Base-by-base conservation (phyloP, 1,140 invertebrate genomes). In the Gonatopus flavifemur region DNA sequence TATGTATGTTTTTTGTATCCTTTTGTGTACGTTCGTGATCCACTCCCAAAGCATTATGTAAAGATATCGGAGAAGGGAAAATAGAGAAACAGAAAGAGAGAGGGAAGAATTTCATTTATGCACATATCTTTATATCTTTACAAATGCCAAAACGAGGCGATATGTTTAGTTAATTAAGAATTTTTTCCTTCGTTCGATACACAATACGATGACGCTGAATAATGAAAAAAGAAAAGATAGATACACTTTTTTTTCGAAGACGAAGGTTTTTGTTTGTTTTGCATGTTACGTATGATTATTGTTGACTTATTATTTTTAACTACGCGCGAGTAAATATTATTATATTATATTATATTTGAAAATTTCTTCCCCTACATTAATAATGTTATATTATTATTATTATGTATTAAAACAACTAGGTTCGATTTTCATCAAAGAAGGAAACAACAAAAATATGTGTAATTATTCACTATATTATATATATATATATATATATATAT, bases 261-360 rank as follows among this genome's bases (percentile, higher is more conserved):
- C n/a, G n/a, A n/a, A n/a, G n/a, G n/a, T n/a, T n/a, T n/a, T n/a
- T n/a, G n/a, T 74, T 70, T 70, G 63, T 76, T 76, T 74, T 75
- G 72, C 72, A 75, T 75, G 70, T 76, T 76, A 60, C 66, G 64
- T 74, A 73, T 52, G 65, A 67, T 58, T 57, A 67, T 75, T 75
- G 74, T 76, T 76, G 70, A 71, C 72, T 75, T 75, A 73, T 75
- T 52, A 65, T 68, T 65, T 66, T 70, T 59, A 66, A 66, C 62
- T 55, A 59, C 63, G 35, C 21, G 46, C n/a, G n/a, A n/a, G n/a
- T 56, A 51, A 55, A 58, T 55, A 18, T 47, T 49, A 53, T 33
- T 51, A 53, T 57, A 28, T n/a, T n/a, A n/a, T n/a, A n/a, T n/a
- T n/a, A 6, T 31, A 32, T 43, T n/a, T n/a, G n/a, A n/a, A 15